Evolutionary conservation across 2,888 invertebrate species (phyloP).

Genomic region (Brachynemurus nebulosus): DNA sequence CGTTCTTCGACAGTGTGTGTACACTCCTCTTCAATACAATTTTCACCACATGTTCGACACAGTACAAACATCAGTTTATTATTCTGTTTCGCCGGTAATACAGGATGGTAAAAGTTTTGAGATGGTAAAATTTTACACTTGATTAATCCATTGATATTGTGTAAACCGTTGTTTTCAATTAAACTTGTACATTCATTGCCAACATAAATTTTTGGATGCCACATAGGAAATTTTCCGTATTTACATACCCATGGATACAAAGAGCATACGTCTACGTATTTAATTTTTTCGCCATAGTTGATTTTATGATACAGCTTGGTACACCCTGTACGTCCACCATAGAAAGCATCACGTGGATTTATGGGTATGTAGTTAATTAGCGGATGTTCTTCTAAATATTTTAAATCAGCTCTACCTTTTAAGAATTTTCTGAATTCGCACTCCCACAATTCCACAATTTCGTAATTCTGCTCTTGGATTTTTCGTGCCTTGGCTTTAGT

Average conservation of each 20-base stretch:
- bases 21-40: conserved; percentile 20
- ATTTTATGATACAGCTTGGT: conserved; percentile 11
- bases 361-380: too few species aligned
- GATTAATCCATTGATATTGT: conserved; percentile 7
- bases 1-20: conserved; percentile 22
- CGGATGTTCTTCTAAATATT: too few species aligned
- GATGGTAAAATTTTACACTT: too few species aligned
- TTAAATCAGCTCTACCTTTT: too few species aligned
- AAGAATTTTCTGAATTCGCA: too few species aligned
- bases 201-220: conserved; percentile 20
- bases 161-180: too few species aligned
- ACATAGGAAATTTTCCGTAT: conserved; percentile 19
- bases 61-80: conserved; percentile 25
- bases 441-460: too few species aligned
- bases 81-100: conserved; percentile 19
- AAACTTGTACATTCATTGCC: conserved; percentile 10
- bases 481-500: too few species aligned
- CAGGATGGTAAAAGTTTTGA: too few species aligned
- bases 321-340: conserved; percentile 19
- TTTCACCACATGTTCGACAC: conserved; percentile 24
- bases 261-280: conserved; percentile 21
- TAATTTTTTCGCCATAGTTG: conserved; percentile 19
- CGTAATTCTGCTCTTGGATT: too few species aligned
- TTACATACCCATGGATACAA: conserved; percentile 23
- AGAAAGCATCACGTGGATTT: conserved; percentile 19